These are phyloP conservation scores for Agrotis ipsilon DNA, from an alignment of 2,888 invertebrate species.

Conservation along the genomic window DNA sequence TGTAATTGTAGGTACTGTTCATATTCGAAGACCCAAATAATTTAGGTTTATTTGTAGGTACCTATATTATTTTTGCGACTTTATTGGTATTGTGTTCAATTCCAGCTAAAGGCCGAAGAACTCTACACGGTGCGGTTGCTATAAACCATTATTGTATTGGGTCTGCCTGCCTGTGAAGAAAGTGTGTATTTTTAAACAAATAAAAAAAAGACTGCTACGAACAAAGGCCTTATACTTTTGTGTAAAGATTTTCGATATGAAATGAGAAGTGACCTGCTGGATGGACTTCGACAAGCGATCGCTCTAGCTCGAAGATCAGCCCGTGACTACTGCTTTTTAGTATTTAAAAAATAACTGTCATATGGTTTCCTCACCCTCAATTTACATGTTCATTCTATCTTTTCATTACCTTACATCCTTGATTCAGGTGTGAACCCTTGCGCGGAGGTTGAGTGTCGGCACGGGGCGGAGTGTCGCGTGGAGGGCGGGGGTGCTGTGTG, in stretches of 20 bases:
- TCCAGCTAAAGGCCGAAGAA: too few species aligned
- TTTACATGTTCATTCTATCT: too few species aligned
- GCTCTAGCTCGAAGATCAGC: neutral
- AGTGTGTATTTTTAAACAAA: too few species aligned
- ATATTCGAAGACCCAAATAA: too few species aligned
- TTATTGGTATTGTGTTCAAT: too few species aligned
- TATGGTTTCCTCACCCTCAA: neutral
- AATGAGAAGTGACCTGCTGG: neutral
- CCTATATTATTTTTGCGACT: too few species aligned
- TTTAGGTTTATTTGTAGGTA: too few species aligned
- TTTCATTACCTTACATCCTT: too few species aligned
- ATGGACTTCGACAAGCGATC: neutral
- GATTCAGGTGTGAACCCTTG: slow-evolving; percentile 95
- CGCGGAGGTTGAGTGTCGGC: slow-evolving; percentile 94
- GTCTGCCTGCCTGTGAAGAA: too few species aligned
- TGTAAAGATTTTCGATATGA: neutral
- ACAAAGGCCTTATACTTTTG: neutral
- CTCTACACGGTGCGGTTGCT: too few species aligned
- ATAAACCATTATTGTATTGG: too few species aligned
- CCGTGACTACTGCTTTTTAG: too few species aligned
- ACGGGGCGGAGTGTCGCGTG: slow-evolving; percentile 96
- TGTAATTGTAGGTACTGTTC: neutral
- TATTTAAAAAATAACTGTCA: neutral
- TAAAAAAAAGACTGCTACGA: neutral
- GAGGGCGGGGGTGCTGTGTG: slow-evolving; percentile 95